A percentile compares a stretch with the other conserved stretches of the same genome.
These are phyloP conservation scores for Poeciliopsis paucimaculata DNA, from an alignment of 2,797 vertebrate genomes.

Conservation along the genomic window DNA sequence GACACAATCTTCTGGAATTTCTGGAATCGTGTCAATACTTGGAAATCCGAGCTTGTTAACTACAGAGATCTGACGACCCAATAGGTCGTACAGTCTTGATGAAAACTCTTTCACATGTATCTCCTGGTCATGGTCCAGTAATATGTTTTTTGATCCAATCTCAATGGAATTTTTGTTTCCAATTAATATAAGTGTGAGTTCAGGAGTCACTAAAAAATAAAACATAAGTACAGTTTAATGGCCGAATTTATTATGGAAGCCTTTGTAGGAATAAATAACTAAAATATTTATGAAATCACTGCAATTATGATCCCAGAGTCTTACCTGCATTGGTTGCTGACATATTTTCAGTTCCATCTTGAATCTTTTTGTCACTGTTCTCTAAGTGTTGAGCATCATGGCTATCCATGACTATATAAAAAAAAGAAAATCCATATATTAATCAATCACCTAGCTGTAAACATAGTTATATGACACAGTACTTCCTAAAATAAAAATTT, in stretches of 20 bases:
- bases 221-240: background rate
- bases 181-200: slow-evolving; percentile 45
- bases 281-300: background rate
- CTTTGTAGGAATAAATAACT: background rate
- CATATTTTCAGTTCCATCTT: background rate
- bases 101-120: background rate
- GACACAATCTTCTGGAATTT: slow-evolving; percentile 32
- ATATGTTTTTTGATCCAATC: slow-evolving; percentile 39
- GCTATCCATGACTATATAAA: background rate
- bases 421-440: background rate
- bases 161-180: slow-evolving; percentile 38
- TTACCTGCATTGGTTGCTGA: slow-evolving; percentile 14
- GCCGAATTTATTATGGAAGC: background rate
- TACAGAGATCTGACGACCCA: background rate
- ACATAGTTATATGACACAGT: background rate
- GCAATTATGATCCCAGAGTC: background rate
- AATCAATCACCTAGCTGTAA: background rate
- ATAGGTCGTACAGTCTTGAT: background rate
- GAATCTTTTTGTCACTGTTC: background rate
- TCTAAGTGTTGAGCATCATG: background rate
- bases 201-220: background rate
- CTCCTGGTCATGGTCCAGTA: slow-evolving; percentile 29
- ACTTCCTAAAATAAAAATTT: background rate
- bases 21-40: background rate
- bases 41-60: background rate